Evolutionary conservation across 1,140 invertebrate genomes (phyloP), one percentile per base, ranked within the genome.

Genomic region (Drosophila serrata): DNA sequence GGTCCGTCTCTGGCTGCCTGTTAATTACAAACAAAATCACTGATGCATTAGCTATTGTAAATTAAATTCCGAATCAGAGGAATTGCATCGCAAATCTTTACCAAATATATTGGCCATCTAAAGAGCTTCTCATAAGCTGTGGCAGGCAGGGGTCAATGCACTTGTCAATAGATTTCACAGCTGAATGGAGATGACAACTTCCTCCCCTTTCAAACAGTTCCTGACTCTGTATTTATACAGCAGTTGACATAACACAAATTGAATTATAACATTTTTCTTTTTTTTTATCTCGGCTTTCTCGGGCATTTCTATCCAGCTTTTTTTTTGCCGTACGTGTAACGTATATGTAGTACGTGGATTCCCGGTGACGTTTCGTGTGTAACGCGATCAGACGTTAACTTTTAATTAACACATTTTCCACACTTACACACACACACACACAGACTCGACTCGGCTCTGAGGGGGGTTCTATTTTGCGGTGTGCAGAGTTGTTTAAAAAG

Each of bases 341-440:
- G 12, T 61, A 31, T 53, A 31, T 53, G 31, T 63, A 24, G 24
- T 24, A 24, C 24, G 24, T 24, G 24, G 24, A 24, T 24, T 24
- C 63, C 51, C 48, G 57, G 53, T 65, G 46, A 53, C 37, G 55
- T 72, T 72, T 72, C 45, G 67, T 74, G 67, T 43, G 57, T 56
- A 75, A 87, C 76, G 75, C 78, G 74, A 65, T 80, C 76, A 60
- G 75, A 84, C 84, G 84, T 90, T 90, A 82, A 67, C 49, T 80
- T 88, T 88, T 88, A 84, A 88, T 88, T 88, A 88, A 84, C 84
- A 88, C 84, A 78, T 88, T 88, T 74, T 72, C 62, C 40, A 27
- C 27, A 70, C 39, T 6, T 12, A 37, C 35, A 37, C 13, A 13
- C 35, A 37, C 33, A n/a, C n/a, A n/a, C n/a, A n/a, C n/a, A n/a